Conservation (phyloP, 2,888 invertebrate genomes). For the Mellilla xanthometata region DNA sequence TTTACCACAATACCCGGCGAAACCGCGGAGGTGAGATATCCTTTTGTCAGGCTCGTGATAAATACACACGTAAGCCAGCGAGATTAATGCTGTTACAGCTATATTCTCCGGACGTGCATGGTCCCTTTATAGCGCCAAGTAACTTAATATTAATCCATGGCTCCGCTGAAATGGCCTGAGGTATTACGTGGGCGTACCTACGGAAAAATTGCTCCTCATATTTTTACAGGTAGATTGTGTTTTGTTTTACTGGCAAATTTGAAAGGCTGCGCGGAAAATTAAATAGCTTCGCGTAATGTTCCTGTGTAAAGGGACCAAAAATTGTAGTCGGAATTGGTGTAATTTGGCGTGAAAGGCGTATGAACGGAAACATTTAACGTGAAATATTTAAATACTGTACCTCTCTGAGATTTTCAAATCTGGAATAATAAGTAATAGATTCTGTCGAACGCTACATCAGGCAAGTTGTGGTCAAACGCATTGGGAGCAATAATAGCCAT, state of each 20-base stretch:
- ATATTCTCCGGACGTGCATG: slow-evolving; percentile 25
- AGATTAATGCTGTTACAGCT: slow-evolving; percentile 39
- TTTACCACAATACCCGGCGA: slow-evolving; percentile 43
- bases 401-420: no score
- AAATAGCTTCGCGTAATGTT: neutral
- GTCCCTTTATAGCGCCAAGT: slow-evolving; percentile 22
- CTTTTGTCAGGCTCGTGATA: slow-evolving; percentile 48
- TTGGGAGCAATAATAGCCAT: no score
- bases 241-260: slow-evolving; percentile 7
- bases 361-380: no score
- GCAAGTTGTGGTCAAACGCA: no score
- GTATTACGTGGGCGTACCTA: slow-evolving; percentile 10
- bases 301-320: neutral
- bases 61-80: slow-evolving; percentile 44
- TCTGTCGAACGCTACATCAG: no score
- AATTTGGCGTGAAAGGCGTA: no score
- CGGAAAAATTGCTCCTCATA: slow-evolving; percentile 10
- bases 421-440: no score
- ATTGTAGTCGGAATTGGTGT: no score
- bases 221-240: slow-evolving; percentile 8
- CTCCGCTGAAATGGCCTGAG: slow-evolving; percentile 17
- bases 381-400: no score
- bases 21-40: slow-evolving; percentile 42
- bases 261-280: slow-evolving; percentile 1
- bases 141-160: slow-evolving; percentile 25